phyloP scores from a whole-genome alignment of 2,888 invertebrate species.

The Gryllus longicercus region DNA sequence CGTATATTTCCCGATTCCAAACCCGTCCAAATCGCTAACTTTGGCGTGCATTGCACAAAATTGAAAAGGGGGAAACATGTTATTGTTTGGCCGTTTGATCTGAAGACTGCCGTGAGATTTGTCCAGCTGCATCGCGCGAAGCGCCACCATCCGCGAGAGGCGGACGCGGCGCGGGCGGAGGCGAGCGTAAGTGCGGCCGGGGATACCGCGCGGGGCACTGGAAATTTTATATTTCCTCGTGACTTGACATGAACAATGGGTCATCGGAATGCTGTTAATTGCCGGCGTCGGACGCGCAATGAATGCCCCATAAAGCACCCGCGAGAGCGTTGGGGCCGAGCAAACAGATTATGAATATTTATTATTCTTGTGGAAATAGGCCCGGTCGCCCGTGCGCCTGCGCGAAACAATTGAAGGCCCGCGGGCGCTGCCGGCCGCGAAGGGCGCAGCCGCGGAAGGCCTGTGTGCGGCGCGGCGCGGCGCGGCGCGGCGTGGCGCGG shows the following conservation, averaged over 20 bases:
- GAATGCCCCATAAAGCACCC: constrained; percentile 6
- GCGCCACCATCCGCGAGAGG: not conserved
- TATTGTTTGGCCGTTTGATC: too few relatives aligned
- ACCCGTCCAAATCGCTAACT: too few relatives aligned
- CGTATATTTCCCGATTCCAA: too few relatives aligned
- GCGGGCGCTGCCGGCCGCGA: not conserved
- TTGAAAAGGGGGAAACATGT: too few relatives aligned
- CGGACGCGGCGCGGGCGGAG: not conserved
- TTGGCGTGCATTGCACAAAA: too few relatives aligned
- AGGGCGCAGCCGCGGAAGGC: too few relatives aligned
- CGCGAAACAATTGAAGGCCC: not conserved
- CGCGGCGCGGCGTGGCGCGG: too few relatives aligned
- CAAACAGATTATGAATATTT: constrained; percentile 7
- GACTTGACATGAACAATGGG: constrained; percentile 17
- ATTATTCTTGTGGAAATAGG: not conserved
- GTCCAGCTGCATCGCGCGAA: not conserved
- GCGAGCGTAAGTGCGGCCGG: not conserved
- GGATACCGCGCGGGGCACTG: not conserved
- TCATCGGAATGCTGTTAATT: constrained; percentile 1
- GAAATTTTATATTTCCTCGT: not conserved
- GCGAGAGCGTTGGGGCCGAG: not conserved
- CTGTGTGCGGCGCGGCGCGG: too few relatives aligned
- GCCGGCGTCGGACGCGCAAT: not conserved
- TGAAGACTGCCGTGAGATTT: too few relatives aligned
- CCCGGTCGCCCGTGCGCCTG: not conserved